phyloP scores from a whole-genome alignment of 23 tunicate species.

The Corella eumyota region DNA sequence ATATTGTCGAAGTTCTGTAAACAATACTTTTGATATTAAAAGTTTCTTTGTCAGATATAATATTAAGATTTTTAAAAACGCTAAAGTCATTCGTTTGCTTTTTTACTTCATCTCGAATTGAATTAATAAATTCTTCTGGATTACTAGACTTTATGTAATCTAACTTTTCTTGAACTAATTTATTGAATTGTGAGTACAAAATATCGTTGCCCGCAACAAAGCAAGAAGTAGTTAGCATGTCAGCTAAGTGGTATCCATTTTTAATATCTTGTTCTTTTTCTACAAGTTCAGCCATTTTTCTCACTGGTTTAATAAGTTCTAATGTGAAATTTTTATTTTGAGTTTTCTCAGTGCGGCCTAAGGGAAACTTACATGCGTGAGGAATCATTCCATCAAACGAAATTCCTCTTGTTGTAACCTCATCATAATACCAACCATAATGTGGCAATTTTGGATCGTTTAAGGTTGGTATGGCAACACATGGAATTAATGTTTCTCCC shows the following conservation, averaged over 20 bases:
- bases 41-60: slow-evolving; percentile 2
- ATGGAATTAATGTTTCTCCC: slow-evolving; percentile 23
- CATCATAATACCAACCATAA: slow-evolving; percentile 25
- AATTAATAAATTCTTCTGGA: too few relatives aligned
- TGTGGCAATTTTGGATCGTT: neutral
- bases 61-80: too few relatives aligned
- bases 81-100: too few relatives aligned
- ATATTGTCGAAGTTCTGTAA: slow-evolving; percentile 1
- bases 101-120: too few relatives aligned
- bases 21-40: slow-evolving; percentile 9
- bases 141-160: too few relatives aligned
- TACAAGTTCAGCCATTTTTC: slow-evolving; percentile 12
- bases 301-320: slow-evolving; percentile 27
- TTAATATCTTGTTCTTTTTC: slow-evolving; percentile 7
- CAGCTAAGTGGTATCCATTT: slow-evolving; percentile 24
- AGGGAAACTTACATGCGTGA: slow-evolving; percentile 27
- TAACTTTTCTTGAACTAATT: too few relatives aligned
- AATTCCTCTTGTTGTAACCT: slow-evolving; percentile 17
- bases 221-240: slow-evolving; percentile 21
- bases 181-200: neutral
- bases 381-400: slow-evolving; percentile 35
- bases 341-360: slow-evolving; percentile 22
- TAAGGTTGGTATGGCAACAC: slow-evolving; percentile 9
- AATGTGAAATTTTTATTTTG: neutral
- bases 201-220: slow-evolving; percentile 18